These are phyloP conservation scores for Drosophila nikananu DNA, from an alignment of 1,140 invertebrate genomes.

Conservation along the genomic window DNA sequence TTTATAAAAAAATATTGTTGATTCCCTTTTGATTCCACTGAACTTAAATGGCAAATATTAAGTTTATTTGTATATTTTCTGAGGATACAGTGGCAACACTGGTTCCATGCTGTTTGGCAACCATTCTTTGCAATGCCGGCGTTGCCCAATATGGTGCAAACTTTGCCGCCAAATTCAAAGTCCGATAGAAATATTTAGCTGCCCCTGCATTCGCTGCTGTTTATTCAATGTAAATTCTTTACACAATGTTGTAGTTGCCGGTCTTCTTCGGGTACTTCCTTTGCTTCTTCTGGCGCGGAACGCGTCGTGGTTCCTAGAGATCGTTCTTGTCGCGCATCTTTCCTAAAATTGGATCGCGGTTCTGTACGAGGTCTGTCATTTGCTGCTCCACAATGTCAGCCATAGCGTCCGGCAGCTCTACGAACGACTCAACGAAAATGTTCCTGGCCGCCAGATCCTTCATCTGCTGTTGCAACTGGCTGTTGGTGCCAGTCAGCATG, in stretches of 20 bases:
- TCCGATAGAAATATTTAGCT: background rate
- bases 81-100: constrained; percentile 1
- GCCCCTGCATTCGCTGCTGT: background rate
- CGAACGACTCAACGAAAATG: constrained; percentile 2
- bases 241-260: background rate
- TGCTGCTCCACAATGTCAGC: constrained; percentile 44
- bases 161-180: constrained; percentile 8
- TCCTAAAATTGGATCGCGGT: constrained; percentile 28
- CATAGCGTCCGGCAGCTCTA: constrained; percentile 5
- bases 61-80: background rate
- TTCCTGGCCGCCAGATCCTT: constrained; percentile 19
- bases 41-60: background rate
- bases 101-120: background rate
- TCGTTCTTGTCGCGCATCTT: constrained; percentile 40
- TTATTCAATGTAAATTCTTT: background rate
- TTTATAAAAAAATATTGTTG: background rate
- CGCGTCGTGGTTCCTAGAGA: background rate
- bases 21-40: background rate
- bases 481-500: constrained; percentile 43
- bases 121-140: background rate
- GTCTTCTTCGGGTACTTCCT: constrained; percentile 14
- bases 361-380: constrained; percentile 14
- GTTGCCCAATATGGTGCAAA: background rate
- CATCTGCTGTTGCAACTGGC: constrained; percentile 31
- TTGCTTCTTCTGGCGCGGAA: constrained; percentile 2